A percentile compares a stretch with the other conserved stretches of the same genome.
phyloP scores from a whole-genome alignment of 2,888 invertebrate species.

The Dryocosmus kuriphilus region DNA sequence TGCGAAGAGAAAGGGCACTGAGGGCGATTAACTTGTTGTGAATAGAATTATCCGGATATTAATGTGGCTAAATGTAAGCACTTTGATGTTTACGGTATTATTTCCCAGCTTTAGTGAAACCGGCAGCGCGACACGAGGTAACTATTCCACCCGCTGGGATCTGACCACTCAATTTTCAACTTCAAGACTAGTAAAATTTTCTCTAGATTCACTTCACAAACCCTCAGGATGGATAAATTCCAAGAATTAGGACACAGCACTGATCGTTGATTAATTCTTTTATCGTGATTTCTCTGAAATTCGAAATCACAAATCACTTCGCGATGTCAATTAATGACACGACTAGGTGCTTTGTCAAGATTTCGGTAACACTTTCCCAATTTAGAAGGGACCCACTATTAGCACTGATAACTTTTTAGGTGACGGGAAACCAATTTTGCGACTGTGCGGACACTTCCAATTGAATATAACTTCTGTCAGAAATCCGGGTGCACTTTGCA shows the following conservation, averaged over 20 bases:
- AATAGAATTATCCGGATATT: constrained; percentile 56
- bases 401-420: constrained; percentile 7
- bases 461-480: constrained; percentile 26
- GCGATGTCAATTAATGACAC: neutral
- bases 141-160: neutral
- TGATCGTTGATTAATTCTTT: constrained; percentile 15
- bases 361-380: neutral
- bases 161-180: neutral
- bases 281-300: neutral
- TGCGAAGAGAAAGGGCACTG: constrained; percentile 24
- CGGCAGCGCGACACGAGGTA: neutral
- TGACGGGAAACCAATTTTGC: neutral
- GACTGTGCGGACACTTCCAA: neutral
- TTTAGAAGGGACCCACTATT: neutral
- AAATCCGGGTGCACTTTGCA: constrained; percentile 52
- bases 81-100: constrained; percentile 30
- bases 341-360: neutral
- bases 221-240: neutral
- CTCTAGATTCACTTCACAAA: neutral
- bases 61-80: constrained; percentile 46
- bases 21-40: constrained; percentile 55
- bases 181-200: neutral
- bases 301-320: neutral
- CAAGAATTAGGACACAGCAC: constrained; percentile 2
- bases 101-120: neutral